These are phyloP conservation scores for Dorcus parallelipipedus DNA, from an alignment of 2,888 invertebrate genomes.

Conservation along the genomic window DNA sequence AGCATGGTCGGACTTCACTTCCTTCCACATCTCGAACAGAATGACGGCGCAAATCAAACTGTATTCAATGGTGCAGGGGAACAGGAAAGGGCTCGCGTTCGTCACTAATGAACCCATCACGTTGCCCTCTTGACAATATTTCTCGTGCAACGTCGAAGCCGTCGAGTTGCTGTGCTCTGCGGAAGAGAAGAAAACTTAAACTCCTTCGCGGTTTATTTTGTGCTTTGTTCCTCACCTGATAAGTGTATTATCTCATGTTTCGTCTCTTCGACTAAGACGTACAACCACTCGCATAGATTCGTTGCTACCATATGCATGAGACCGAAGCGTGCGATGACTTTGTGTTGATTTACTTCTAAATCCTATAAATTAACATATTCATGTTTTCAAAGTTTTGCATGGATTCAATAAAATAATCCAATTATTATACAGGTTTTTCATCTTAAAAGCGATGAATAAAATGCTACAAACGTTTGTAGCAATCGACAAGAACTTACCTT, in stretches of 20 bases:
- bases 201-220: neutral
- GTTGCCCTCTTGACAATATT: slow-evolving; percentile 31
- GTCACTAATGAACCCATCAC: slow-evolving; percentile 69
- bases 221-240: slow-evolving; percentile 36
- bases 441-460: too few species aligned
- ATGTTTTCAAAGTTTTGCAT: too few species aligned
- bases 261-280: slow-evolving; percentile 83
- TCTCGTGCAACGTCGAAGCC: neutral
- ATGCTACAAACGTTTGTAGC: too few species aligned
- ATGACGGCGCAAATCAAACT: slow-evolving; percentile 94
- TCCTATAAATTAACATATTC: slow-evolving; percentile 39
- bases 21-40: slow-evolving; percentile 94
- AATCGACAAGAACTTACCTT: slow-evolving; percentile 51
- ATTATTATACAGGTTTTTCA: too few species aligned
- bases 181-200: neutral
- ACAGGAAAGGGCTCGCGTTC: slow-evolving; percentile 90
- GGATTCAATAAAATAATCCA: too few species aligned
- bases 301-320: slow-evolving; percentile 94
- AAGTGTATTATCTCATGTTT: slow-evolving; percentile 81
- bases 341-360: slow-evolving; percentile 62
- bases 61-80: slow-evolving; percentile 93
- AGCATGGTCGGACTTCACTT: slow-evolving; percentile 49
- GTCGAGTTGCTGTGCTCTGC: neutral
- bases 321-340: slow-evolving; percentile 78
- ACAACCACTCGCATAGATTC: slow-evolving; percentile 90